phyloP scores from a whole-genome alignment of 2,888 invertebrate genomes.

The Perithous albicinctus region DNA sequence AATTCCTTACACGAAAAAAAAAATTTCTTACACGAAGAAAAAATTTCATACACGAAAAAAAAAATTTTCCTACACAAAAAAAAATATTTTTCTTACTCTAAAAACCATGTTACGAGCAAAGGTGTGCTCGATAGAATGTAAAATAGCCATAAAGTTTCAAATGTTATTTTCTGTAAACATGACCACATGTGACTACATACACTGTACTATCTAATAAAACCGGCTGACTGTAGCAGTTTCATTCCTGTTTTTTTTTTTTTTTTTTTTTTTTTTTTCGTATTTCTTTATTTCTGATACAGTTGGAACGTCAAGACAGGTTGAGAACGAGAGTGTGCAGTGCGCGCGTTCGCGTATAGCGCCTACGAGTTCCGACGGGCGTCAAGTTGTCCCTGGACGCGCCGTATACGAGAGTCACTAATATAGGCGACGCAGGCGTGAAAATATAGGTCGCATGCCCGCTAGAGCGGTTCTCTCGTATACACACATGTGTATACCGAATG shows the following conservation, averaged over 20 bases:
- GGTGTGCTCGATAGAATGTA: not conserved
- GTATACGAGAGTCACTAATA: constrained; percentile 71
- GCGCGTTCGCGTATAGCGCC: constrained; percentile 11
- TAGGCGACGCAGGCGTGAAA: constrained; percentile 78
- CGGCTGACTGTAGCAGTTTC: no score
- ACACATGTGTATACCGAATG: no score
- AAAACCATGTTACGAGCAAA: no score
- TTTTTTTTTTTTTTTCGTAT: no score
- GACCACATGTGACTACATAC: not conserved
- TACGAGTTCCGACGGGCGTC: constrained; percentile 22
- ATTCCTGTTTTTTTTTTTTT: not conserved
- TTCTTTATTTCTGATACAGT: constrained; percentile 4
- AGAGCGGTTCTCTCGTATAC: constrained; percentile 74
- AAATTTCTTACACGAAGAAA: no score
- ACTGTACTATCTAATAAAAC: not conserved
- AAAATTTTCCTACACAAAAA: not conserved
- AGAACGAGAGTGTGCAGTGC: constrained; percentile 16
- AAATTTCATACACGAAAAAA: no score
- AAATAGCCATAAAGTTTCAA: not conserved
- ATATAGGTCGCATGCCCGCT: constrained; percentile 77
- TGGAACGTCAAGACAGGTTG: constrained; percentile 23
- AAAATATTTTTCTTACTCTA: not conserved
- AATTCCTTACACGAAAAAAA: no score
- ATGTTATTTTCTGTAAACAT: not conserved
- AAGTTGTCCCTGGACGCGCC: constrained; percentile 54